Evolutionary conservation across 1,140 invertebrate genomes (phyloP).

Genomic region (Drosophila ironensis): DNA sequence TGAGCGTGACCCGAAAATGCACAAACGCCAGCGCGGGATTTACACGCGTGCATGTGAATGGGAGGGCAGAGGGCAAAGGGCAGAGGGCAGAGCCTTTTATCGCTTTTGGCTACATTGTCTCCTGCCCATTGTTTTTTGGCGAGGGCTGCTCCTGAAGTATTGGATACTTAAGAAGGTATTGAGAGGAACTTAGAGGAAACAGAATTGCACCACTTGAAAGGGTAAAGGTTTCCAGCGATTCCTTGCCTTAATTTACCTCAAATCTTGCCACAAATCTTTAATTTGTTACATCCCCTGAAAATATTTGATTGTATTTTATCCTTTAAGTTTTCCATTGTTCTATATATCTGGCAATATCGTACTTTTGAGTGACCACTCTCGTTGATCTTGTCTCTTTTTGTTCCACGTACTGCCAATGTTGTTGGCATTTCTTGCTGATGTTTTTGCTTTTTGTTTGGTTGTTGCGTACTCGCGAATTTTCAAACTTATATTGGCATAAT

Average conservation of each 20-base stretch:
- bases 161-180: background rate
- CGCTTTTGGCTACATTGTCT: constrained; percentile 55
- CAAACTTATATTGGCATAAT: constrained; percentile 71
- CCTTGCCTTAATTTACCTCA: too few species aligned
- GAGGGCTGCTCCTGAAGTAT: constrained; percentile 21
- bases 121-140: constrained; percentile 49
- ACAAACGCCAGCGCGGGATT: background rate
- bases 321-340: too few species aligned
- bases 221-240: too few species aligned
- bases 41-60: constrained; percentile 8
- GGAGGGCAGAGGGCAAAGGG: background rate
- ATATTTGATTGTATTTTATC: too few species aligned
- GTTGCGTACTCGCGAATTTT: constrained; percentile 44
- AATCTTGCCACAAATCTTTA: too few species aligned
- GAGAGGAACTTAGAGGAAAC: background rate
- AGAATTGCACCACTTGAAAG: too few species aligned
- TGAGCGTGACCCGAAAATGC: constrained; percentile 52
- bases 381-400: constrained; percentile 1
- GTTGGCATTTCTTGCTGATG: background rate
- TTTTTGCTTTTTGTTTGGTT: constrained; percentile 4
- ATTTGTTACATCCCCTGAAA: too few species aligned
- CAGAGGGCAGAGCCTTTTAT: constrained; percentile 44
- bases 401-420: background rate
- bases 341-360: too few species aligned
- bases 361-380: background rate